Conservation (phyloP, 2,888 invertebrate species). For the Xestia sexstrigata region DNA sequence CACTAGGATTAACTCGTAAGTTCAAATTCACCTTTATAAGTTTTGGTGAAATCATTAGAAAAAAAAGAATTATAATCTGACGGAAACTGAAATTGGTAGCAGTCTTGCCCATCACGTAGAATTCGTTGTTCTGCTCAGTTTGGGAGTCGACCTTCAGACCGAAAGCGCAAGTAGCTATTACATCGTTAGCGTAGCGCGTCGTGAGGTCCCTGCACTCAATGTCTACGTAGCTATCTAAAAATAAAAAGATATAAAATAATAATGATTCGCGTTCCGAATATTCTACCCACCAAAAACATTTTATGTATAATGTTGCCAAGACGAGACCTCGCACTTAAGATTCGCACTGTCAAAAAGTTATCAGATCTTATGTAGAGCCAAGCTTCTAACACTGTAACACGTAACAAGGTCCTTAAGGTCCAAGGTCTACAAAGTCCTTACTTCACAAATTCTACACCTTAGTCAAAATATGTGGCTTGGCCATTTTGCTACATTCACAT, state of each 20-base stretch:
- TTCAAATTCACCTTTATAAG: constrained; percentile 64
- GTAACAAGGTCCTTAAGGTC: too few species aligned
- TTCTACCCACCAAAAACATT: not conserved
- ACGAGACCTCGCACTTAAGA: too few species aligned
- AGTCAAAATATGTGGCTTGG: too few species aligned
- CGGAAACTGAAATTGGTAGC: constrained; percentile 78
- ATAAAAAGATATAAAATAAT: not conserved
- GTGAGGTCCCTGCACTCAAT: constrained; percentile 85
- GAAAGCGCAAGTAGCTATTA: constrained; percentile 89
- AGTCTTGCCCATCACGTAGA: constrained; percentile 88
- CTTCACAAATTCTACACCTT: too few species aligned
- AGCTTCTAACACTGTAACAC: too few species aligned
- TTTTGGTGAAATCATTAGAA: constrained; percentile 62
- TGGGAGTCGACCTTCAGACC: constrained; percentile 90
- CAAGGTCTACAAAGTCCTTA: too few species aligned
- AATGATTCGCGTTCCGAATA: not conserved
- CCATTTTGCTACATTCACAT: too few species aligned
- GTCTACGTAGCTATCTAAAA: constrained; percentile 69
- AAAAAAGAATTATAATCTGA: constrained; percentile 67
- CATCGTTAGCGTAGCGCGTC: constrained; percentile 87
- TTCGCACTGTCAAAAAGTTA: too few species aligned
- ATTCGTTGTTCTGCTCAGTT: constrained; percentile 87
- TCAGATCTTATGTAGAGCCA: too few species aligned
- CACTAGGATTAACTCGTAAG: too few species aligned
- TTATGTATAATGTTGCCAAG: too few species aligned